A percentile compares a stretch with the other conserved stretches of the same genome.
These are phyloP conservation scores for Mellivora capensis DNA, from an alignment of 2,113 vertebrate species.

Conservation along the genomic window DNA sequence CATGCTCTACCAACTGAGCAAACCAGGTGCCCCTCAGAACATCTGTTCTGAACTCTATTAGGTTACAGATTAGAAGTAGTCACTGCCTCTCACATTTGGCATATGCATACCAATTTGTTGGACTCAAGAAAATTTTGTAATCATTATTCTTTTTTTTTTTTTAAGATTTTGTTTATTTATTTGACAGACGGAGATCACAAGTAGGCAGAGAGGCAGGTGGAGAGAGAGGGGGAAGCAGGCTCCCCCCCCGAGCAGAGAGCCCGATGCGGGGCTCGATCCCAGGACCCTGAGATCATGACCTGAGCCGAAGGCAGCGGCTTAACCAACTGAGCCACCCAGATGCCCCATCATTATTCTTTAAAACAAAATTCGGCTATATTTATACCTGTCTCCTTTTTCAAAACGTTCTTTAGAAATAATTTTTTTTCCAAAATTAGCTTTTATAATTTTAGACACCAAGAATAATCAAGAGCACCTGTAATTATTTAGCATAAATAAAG, in stretches of 20 bases:
- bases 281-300: too few relatives aligned
- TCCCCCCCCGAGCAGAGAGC: too few relatives aligned
- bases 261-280: too few relatives aligned
- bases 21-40: not conserved
- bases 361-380: not conserved
- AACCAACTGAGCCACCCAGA: too few relatives aligned
- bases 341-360: not conserved
- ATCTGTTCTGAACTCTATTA: not conserved
- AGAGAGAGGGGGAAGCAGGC: too few relatives aligned
- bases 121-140: not conserved
- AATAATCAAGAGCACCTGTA: not conserved
- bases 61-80: not conserved
- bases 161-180: too few relatives aligned
- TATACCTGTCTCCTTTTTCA: not conserved
- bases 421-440: not conserved
- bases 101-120: not conserved
- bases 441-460: not conserved
- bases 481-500: not conserved
- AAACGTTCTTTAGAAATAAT: constrained; percentile 4
- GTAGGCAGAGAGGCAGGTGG: too few relatives aligned
- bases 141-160: not conserved
- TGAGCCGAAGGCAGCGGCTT: too few relatives aligned
- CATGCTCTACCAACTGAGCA: not conserved
- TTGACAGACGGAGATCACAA: too few relatives aligned
- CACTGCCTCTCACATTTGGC: not conserved